phyloP scores from a whole-genome alignment of 30 jellyfish, hydroid and myxozoan species.

The Calvadosia cruxmelitensis region DNA sequence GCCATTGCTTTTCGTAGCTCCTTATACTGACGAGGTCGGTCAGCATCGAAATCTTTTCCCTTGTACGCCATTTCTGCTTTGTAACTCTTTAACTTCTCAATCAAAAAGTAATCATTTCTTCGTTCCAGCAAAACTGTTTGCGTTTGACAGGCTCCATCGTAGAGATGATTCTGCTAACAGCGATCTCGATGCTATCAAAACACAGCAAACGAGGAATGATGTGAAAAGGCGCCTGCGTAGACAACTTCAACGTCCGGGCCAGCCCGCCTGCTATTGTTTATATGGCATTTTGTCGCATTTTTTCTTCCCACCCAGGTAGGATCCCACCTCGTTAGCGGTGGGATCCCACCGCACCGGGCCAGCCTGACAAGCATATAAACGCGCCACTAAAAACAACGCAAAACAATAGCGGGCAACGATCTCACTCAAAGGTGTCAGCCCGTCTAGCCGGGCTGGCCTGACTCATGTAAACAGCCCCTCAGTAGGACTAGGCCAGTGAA shows the following conservation, averaged over 20 bases:
- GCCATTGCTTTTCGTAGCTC: conserved; percentile 13
- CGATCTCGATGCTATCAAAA: neutral
- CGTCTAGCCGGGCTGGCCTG: conserved; percentile 30
- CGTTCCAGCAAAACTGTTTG: conserved; percentile 19
- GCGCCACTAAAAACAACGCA: conserved; percentile 3
- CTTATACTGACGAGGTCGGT: conserved; percentile 2
- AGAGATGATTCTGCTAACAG: neutral
- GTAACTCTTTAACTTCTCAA: conserved; percentile 1
- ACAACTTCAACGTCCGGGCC: conserved; percentile 5
- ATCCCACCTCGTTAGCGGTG: conserved; percentile 10
- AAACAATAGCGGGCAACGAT: neutral
- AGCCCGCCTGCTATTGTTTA: conserved; percentile 15
- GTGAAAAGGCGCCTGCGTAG: conserved; percentile 13
- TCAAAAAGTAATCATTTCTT: conserved; percentile 5
- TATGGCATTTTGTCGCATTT: neutral
- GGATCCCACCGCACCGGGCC: conserved; percentile 21
- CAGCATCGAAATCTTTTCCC: conserved; percentile 19
- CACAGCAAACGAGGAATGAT: neutral
- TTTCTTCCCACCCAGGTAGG: conserved; percentile 3
- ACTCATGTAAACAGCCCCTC: conserved; percentile 17
- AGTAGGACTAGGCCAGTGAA: too few relatives aligned
- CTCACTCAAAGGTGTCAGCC: conserved; percentile 2
- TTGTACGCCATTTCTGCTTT: conserved; percentile 7
- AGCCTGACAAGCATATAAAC: conserved; percentile 14
- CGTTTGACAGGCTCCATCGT: neutral